A percentile compares a stretch with the other conserved stretches of the same genome.
Evolutionary conservation across 2,113 vertebrate species (phyloP).

Genomic region (Elachura formosa): DNA sequence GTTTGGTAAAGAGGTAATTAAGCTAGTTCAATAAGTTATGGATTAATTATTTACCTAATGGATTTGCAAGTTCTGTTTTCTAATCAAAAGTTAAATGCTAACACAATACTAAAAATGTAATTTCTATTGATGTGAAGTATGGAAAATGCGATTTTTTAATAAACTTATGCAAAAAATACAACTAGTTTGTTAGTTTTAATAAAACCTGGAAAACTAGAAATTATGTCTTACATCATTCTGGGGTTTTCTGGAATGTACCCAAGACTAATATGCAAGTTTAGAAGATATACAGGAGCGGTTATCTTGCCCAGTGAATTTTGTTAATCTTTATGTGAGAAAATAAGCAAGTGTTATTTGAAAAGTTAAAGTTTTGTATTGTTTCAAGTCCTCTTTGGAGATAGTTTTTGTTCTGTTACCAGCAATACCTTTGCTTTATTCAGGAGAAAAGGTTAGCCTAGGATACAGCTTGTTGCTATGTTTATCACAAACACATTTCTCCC

Average conservation of each 20-base stretch:
- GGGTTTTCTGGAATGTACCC: background rate
- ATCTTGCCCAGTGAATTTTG: background rate
- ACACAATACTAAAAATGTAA: background rate
- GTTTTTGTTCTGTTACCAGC: background rate
- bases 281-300: background rate
- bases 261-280: background rate
- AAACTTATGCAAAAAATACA: background rate
- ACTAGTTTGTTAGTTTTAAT: background rate
- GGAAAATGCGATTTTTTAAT: background rate
- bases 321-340: background rate
- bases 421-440: background rate
- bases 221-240: background rate
- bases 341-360: background rate
- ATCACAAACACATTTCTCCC: background rate
- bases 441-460: background rate
- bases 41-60: background rate
- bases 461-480: background rate
- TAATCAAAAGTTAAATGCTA: background rate
- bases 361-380: background rate
- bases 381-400: background rate
- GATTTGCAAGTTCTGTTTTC: background rate
- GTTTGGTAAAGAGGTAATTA: background rate
- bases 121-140: background rate
- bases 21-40: background rate
- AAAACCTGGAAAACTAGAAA: background rate